Evolutionary conservation across 1,140 invertebrate genomes (phyloP).

Genomic region (Bombus confusus): DNA sequence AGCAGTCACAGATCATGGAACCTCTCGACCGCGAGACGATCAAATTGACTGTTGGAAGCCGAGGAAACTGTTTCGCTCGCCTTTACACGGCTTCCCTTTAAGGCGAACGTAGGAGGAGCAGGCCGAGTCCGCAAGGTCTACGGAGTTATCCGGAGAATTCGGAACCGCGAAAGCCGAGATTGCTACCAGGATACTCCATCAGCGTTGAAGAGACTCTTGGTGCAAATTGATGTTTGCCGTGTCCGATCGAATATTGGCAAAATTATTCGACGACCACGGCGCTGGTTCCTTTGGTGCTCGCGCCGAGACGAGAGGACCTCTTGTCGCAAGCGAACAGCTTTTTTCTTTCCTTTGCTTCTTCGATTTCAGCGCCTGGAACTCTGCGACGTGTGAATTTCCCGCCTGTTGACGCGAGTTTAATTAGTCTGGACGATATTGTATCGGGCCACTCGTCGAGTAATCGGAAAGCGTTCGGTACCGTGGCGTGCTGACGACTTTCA

Average conservation of each 20-base stretch:
- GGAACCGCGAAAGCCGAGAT: constrained; percentile 44
- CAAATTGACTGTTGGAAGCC: not conserved
- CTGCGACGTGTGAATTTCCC: constrained; percentile 12
- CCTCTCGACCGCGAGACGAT: constrained; percentile 12
- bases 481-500: not conserved
- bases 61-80: not conserved
- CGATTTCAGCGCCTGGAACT: not conserved
- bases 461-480: too few relatives aligned
- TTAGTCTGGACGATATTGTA: constrained; percentile 6
- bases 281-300: not conserved
- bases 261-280: constrained; percentile 23
- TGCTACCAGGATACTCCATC: constrained; percentile 50
- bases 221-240: constrained; percentile 40
- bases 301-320: not conserved
- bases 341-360: not conserved
- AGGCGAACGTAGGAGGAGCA: not conserved
- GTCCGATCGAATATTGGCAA: constrained; percentile 44
- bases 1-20: not conserved
- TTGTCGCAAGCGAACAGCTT: not conserved
- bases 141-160: constrained; percentile 33
- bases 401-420: not conserved
- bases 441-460: not conserved
- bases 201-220: constrained; percentile 28
- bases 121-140: constrained; percentile 7
- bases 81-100: constrained; percentile 31